Percentiles rank a stretch among this genome's conserved stretches.
Conservation (phyloP, 2,797 vertebrate genomes). For the Ciconia nigra region DNA sequence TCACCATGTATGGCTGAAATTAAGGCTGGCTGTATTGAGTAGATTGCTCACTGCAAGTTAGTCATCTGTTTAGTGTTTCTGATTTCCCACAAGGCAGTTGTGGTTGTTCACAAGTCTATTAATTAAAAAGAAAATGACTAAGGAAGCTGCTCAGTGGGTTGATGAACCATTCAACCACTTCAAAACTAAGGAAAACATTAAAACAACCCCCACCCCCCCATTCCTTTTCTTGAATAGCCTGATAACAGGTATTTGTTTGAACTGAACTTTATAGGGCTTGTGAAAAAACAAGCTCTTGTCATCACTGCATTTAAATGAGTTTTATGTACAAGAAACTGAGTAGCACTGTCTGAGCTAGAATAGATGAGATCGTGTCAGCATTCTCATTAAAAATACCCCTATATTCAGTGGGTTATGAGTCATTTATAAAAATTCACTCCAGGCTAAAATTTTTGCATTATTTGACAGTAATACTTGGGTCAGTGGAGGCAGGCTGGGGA, state of each 20-base stretch:
- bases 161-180: slow-evolving; percentile 66
- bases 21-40: slow-evolving; percentile 66
- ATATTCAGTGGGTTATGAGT: slow-evolving; percentile 5
- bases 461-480: not conserved
- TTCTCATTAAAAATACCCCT: slow-evolving; percentile 12
- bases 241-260: slow-evolving; percentile 31
- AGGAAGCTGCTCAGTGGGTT: slow-evolving; percentile 60
- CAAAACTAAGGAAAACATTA: slow-evolving; percentile 55
- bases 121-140: slow-evolving; percentile 76
- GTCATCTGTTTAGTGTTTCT: slow-evolving; percentile 77
- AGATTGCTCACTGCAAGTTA: slow-evolving; percentile 68
- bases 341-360: not conserved
- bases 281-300: slow-evolving; percentile 40
- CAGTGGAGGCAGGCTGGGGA: not conserved
- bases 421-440: not conserved
- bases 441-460: slow-evolving; percentile 4
- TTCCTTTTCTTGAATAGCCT: slow-evolving; percentile 3
- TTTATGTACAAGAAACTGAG: slow-evolving; percentile 3
- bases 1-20: slow-evolving; percentile 73
- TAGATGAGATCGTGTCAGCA: not conserved
- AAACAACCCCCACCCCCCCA: not conserved
- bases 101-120: slow-evolving; percentile 78
- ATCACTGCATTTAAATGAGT: slow-evolving; percentile 19
- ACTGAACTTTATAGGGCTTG: slow-evolving; percentile 31
- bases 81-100: slow-evolving; percentile 70